phyloP scores from a whole-genome alignment of 2,797 vertebrate genomes.

The Enteromius unitaeniatus region DNA sequence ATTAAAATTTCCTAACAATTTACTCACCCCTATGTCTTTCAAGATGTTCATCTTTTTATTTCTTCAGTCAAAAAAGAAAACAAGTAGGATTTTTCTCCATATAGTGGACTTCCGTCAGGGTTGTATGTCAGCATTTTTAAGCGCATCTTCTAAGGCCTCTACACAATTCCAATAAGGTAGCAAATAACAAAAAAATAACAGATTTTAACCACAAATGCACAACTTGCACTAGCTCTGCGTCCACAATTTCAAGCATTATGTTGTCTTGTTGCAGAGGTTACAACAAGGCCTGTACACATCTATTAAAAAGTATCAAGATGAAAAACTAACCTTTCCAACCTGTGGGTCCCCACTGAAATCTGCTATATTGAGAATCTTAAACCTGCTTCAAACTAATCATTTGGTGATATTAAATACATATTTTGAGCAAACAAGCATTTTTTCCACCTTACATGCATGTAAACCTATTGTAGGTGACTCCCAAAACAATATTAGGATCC shows the following conservation, averaged over 20 bases:
- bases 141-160: background rate
- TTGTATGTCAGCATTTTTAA: background rate
- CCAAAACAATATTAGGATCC: too few species aligned
- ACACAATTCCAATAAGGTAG: background rate
- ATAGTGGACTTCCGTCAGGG: background rate
- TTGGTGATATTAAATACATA: too few species aligned
- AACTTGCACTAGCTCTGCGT: background rate
- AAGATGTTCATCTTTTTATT: background rate
- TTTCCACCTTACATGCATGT: too few species aligned
- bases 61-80: background rate
- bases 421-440: too few species aligned
- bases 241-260: background rate
- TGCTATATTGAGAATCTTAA: too few species aligned
- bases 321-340: too few species aligned
- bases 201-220: background rate
- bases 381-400: too few species aligned
- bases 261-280: background rate
- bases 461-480: too few species aligned
- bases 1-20: background rate
- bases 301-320: too few species aligned
- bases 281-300: too few species aligned
- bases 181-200: background rate
- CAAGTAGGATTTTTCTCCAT: background rate
- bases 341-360: too few species aligned
- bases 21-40: background rate